Base-by-base conservation (phyloP, 2,888 invertebrate genomes). In the Drosophila anomalata region DNA sequence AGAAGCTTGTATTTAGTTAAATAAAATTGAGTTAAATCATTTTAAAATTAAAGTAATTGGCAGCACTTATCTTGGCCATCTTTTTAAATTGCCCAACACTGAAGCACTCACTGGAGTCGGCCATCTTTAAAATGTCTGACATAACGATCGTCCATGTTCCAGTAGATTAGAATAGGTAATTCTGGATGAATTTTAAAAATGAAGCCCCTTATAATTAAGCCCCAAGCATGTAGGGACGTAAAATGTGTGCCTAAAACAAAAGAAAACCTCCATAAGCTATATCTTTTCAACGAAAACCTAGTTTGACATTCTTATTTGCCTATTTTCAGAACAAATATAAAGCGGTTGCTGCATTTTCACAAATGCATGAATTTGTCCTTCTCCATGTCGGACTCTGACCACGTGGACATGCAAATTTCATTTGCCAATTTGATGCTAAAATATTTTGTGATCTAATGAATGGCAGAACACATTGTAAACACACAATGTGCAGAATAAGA, bases 381-480 rank as follows among this genome's bases (percentile, higher is more conserved):
- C 36, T n/a, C n/a, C n/a, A n/a, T 47, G 4, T 50, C 0, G 9
- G 6, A 24, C 29, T 11, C 14, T n/a, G 14, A 31, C 11, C 7
- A 33, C 24, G 36, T 31, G 47, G 6, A 44, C 29, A 69, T 74
- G 73, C 33, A 71, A 73, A 73, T 78, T 84, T 81, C 76, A 79
- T 77, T 72, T 77, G 60, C n/a, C 62, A 72, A 87, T 78, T 81
- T 87, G 71, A 77, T 84, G 81, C 84, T 87, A 75, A 84, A 81
- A 84, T 75, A 81, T 76, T 79, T 76, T 74, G 50, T 50, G 53
- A 60, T 59, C 56, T 78, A 78, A 82, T 87, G 81, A 81, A 87
- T 81, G 73, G 73, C 53, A 67, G 54, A 69, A 73, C 69, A 63
- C 51, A 70, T 77, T 59, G 70, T 60, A 48, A 61, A 17, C 73